A percentile compares a stretch with the other conserved stretches of the same genome.
Evolutionary conservation across 2,888 invertebrate species (phyloP).

Genomic region (Nysson spinosus): DNA sequence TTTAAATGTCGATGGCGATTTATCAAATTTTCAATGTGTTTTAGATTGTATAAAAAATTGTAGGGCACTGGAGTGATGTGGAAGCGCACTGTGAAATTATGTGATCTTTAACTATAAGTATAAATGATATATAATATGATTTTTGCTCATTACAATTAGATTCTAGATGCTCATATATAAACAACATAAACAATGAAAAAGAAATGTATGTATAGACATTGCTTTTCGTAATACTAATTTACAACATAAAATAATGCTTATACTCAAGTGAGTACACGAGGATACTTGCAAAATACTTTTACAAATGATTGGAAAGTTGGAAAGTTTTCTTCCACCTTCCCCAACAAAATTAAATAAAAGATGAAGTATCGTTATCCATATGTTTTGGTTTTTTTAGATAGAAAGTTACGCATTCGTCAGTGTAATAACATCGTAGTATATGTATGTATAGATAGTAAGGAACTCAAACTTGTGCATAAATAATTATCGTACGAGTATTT

Average conservation of each 20-base stretch:
- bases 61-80: slow-evolving; percentile 36
- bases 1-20: slow-evolving; percentile 16
- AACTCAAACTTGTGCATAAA: slow-evolving; percentile 19
- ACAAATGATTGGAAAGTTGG: slow-evolving; percentile 19
- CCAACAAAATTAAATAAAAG: slow-evolving; percentile 16
- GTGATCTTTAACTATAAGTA: slow-evolving; percentile 60
- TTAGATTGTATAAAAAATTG: slow-evolving; percentile 33
- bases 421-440: slow-evolving; percentile 37
- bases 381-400: slow-evolving; percentile 13
- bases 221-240: slow-evolving; percentile 37
- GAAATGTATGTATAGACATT: slow-evolving; percentile 28
- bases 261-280: slow-evolving; percentile 34
- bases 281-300: slow-evolving; percentile 30
- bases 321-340: slow-evolving; percentile 28
- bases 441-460: slow-evolving; percentile 19
- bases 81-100: slow-evolving; percentile 52
- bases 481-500: slow-evolving; percentile 35
- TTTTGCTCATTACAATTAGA: slow-evolving; percentile 49
- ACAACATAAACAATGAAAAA: slow-evolving; percentile 16
- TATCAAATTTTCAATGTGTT: slow-evolving; percentile 35
- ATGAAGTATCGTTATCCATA: slow-evolving; percentile 4
- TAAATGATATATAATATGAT: slow-evolving; percentile 46
- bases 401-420: slow-evolving; percentile 19
- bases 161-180: slow-evolving; percentile 30
- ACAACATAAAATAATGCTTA: slow-evolving; percentile 21